Conservation (phyloP, 2,888 invertebrate species). For the Pyrgus malvae region DNA sequence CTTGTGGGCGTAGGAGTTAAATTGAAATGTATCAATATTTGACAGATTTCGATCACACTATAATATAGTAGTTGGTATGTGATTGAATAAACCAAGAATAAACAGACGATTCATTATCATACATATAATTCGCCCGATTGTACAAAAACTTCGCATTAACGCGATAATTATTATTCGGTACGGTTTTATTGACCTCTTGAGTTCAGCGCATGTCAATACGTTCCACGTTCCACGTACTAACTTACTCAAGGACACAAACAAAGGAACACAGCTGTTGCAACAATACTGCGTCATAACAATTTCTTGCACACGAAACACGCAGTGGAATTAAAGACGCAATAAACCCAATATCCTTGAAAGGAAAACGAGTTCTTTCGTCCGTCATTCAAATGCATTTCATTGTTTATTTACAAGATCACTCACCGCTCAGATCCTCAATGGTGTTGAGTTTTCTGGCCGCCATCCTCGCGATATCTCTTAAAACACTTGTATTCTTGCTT, state of each 20-base stretch:
- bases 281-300: slow-evolving; percentile 42
- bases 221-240: slow-evolving; percentile 18
- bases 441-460: slow-evolving; percentile 73
- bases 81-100: background rate
- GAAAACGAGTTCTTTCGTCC: slow-evolving; percentile 52
- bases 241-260: slow-evolving; percentile 21
- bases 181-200: slow-evolving; percentile 43
- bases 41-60: no score
- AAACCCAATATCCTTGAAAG: slow-evolving; percentile 39
- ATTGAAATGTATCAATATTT: no score
- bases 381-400: slow-evolving; percentile 46
- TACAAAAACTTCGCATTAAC: slow-evolving; percentile 13
- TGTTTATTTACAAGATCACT: slow-evolving; percentile 62
- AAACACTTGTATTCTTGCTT: slow-evolving; percentile 26
- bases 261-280: slow-evolving; percentile 33
- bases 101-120: no score
- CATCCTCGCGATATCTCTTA: slow-evolving; percentile 49
- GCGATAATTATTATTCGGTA: slow-evolving; percentile 16
- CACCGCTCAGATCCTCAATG: slow-evolving; percentile 75
- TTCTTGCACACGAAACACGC: slow-evolving; percentile 15
- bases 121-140: background rate
- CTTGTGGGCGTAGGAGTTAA: no score
- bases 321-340: slow-evolving; percentile 31
- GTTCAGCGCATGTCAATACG: slow-evolving; percentile 39
- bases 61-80: no score